A percentile compares a stretch with the other conserved stretches of the same genome.
Conservation (phyloP, 2,797 vertebrate species). For the Anas flavirostris region DNA sequence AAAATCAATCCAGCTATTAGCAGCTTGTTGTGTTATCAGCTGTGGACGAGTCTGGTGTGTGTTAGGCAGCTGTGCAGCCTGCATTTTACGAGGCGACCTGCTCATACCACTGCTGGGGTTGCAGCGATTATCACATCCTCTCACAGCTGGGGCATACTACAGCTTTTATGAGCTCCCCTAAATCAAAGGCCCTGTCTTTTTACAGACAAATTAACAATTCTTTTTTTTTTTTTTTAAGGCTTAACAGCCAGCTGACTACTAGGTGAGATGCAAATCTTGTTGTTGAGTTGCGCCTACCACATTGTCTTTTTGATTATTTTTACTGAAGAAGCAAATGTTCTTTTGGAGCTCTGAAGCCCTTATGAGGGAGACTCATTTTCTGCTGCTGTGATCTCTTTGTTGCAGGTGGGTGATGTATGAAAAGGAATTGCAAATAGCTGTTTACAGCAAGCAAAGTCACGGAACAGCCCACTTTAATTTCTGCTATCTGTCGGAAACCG, state of each 20-base stretch:
- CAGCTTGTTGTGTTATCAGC: not conserved
- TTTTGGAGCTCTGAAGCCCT: constrained; percentile 30
- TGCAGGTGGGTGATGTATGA: constrained; percentile 59
- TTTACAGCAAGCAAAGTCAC: constrained; percentile 64
- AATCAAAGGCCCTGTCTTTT: constrained; percentile 51
- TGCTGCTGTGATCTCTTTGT: constrained; percentile 63
- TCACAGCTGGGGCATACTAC: not conserved
- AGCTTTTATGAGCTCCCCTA: constrained; percentile 28
- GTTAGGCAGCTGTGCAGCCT: constrained; percentile 30
- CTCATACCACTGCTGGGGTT: constrained; percentile 11
- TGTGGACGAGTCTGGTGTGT: not conserved
- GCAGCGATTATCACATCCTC: constrained; percentile 32
- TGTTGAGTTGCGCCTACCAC: not conserved
- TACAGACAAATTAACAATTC: constrained; percentile 21
- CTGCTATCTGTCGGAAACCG: constrained; percentile 55
- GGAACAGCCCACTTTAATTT: constrained; percentile 68
- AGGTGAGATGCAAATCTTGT: constrained; percentile 43
- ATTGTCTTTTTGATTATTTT: constrained; percentile 60
- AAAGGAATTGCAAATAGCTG: constrained; percentile 68
- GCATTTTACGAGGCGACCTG: constrained; percentile 25
- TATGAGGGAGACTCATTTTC: constrained; percentile 59
- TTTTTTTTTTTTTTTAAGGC: not conserved
- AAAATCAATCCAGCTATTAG: constrained; percentile 57
- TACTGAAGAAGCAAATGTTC: constrained; percentile 45
- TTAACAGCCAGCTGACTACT: constrained; percentile 34